Conservation (phyloP, 37 sponge, comb jelly and placozoan genomes). For the Agelas oroides region DNA sequence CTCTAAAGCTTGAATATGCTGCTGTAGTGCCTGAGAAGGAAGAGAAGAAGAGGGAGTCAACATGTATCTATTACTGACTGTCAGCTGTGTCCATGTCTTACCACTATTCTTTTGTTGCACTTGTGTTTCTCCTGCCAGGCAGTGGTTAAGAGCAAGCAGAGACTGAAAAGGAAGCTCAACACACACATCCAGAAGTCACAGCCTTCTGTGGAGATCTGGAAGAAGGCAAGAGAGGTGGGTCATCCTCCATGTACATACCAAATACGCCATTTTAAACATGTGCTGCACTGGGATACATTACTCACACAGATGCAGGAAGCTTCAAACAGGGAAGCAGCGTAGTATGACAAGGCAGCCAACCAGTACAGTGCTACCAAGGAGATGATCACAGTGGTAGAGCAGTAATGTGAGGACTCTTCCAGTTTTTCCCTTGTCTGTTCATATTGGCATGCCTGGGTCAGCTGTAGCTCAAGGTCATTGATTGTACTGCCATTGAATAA, state of each 20-base stretch:
- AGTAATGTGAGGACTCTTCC: background rate
- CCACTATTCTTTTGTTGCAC: constrained; percentile 14
- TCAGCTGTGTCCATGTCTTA: too few relatives aligned
- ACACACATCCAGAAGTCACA: constrained; percentile 43
- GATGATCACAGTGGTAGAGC: constrained; percentile 55
- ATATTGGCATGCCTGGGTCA: too few relatives aligned
- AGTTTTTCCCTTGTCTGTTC: too few relatives aligned
- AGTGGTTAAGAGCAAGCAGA: background rate
- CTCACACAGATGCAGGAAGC: constrained; percentile 31
- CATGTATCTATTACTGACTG: too few relatives aligned
- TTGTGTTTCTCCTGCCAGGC: constrained; percentile 43
- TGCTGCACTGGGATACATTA: too few relatives aligned
- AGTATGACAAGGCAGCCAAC: constrained; percentile 57
- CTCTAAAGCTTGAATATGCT: constrained; percentile 5
- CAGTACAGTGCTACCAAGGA: constrained; percentile 57
- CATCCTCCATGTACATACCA: too few relatives aligned
- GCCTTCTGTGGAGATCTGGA: constrained; percentile 32
- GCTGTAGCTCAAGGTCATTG: too few relatives aligned
- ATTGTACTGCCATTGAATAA: too few relatives aligned
- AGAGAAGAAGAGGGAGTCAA: too few relatives aligned
- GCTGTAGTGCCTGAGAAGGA: background rate
- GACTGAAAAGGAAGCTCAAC: constrained; percentile 16
- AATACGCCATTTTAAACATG: too few relatives aligned
- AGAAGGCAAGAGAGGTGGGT: constrained; percentile 52
- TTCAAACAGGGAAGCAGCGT: constrained; percentile 44